Percentiles rank a stretch among this genome's conserved stretches.
Evolutionary conservation across 35 echinoderm and acorn worm genomes (phyloP).

Genomic region (Patiria miniata): DNA sequence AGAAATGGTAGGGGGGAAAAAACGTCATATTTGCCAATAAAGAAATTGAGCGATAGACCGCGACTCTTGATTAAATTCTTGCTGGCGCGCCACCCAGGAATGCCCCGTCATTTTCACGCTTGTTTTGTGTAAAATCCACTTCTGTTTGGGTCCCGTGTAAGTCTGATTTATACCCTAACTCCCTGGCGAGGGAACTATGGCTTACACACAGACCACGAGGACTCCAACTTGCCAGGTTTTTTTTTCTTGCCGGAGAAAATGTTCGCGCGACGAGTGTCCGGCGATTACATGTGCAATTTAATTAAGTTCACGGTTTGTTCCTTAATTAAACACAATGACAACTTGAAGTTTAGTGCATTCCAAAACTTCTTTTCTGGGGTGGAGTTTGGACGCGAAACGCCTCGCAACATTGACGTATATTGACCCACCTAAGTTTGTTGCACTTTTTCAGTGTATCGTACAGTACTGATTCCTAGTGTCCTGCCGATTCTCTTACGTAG

Average conservation of each 20-base stretch:
- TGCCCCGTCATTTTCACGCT: slow-evolving; percentile 10
- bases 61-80: slow-evolving; percentile 16
- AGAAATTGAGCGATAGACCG: background rate
- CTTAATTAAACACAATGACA: background rate
- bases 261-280: background rate
- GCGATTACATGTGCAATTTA: slow-evolving; percentile 15
- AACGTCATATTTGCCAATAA: slow-evolving; percentile 18
- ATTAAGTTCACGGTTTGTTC: slow-evolving; percentile 17
- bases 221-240: background rate
- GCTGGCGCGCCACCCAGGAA: background rate
- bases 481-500: too few species aligned
- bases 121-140: slow-evolving; percentile 29
- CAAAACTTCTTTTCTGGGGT: too few species aligned
- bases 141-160: background rate
- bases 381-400: too few species aligned
- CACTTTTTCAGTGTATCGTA: too few species aligned
- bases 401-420: too few species aligned
- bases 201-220: background rate
- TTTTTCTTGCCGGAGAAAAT: background rate
- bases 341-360: too few species aligned
- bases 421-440: too few species aligned
- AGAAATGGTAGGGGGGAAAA: background rate
- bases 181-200: background rate
- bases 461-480: too few species aligned
- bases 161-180: background rate